Evolutionary conservation across 2,888 invertebrate species (phyloP), one percentile per base, ranked within the genome.

Genomic region (Ectropis crepuscularia): DNA sequence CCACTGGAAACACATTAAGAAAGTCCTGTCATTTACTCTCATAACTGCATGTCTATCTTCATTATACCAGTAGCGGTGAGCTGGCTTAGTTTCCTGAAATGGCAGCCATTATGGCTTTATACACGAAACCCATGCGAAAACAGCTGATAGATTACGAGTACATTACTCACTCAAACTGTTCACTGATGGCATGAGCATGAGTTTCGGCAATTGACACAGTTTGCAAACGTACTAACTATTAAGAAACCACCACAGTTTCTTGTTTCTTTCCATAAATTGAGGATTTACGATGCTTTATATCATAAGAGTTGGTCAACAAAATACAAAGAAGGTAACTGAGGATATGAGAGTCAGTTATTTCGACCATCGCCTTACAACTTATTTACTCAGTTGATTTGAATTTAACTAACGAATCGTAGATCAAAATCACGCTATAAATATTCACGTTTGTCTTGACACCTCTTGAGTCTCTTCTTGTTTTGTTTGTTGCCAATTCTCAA

Each of bases 201-300:
- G n/a, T 43, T 28, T n/a, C 45, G 11, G 11, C 6, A 11, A 45
- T 6, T 11, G 8, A 11, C 36, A 43, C 53, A 53, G n/a, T 43
- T 36, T 43, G 53, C 43, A 43, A 16, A 28, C 53, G 5, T 51
- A 28, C 8, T 8, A 11, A 28, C 16, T 28, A 12, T 51, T 11
- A 12, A 10, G 7, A 41, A 42, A 36, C 5, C 53, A 43, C 41
- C 8, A 50, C 6, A 5, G 28, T n/a, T 37, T 36, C 43, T n/a
- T 8, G 11, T 28, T 9, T 43, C 36, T 36, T n/a, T 53, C 11
- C 53, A 43, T 36, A n/a, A 2, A 36, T 53, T n/a, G n/a, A n/a
- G n/a, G n/a, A 11, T n/a, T 45, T 50, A 45, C 50, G 6, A 46
- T 51, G 50, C 16, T n/a, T 58, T 58, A 5, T 37, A 11, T 9